Base-by-base conservation (phyloP, 2,888 invertebrate genomes). In the Parochlus steinenii region DNA sequence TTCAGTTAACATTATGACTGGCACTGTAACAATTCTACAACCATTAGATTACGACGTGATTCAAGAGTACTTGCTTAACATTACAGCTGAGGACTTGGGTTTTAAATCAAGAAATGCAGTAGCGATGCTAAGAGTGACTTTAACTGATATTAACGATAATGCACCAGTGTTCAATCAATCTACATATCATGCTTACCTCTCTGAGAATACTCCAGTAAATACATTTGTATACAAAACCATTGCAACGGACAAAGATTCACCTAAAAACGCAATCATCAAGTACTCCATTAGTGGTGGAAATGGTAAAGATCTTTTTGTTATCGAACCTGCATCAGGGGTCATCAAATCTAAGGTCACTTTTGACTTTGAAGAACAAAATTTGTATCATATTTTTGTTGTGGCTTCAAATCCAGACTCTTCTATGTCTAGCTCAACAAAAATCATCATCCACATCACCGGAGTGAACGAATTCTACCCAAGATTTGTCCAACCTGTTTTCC, bases 101-200 rank as follows among this genome's bases (percentile, higher is more conserved):
- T 87, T 85, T 50, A 74, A 80, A 44, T 67, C 81, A 0, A 72
- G 70, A 45, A 70, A 71, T 48, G 71, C 85, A 0, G 74, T 77
- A 5, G 85, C 85, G 0, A 77, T 79, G 46, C 61, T 92, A 6
- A 83, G 81, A 1, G 77, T 95, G 1, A 80, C 78, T 34, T 64
- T 95, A 2, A 85, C 83, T 0, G 93, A 95, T 52, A 82, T 92
- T 23, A 93, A 90, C 50, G 90, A 95, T 50, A 92, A 93, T 54
- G 74, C 86, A 7, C 93, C 93, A 0, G 62, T 65, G 10, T 95
- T 93, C 50, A 78, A 81, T 53, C 76, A 79, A 51, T 65, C 71
- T 1, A 58, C 66, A 33, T 90, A 81, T 51, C 68, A 78, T 45
- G 82, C 82, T 1, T 79, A 70, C 49, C 60, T 93, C 27, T 69